Evolutionary conservation across 1,140 invertebrate genomes (phyloP), one percentile per base, ranked within the genome.

Genomic region (Frieseomelitta varia): DNA sequence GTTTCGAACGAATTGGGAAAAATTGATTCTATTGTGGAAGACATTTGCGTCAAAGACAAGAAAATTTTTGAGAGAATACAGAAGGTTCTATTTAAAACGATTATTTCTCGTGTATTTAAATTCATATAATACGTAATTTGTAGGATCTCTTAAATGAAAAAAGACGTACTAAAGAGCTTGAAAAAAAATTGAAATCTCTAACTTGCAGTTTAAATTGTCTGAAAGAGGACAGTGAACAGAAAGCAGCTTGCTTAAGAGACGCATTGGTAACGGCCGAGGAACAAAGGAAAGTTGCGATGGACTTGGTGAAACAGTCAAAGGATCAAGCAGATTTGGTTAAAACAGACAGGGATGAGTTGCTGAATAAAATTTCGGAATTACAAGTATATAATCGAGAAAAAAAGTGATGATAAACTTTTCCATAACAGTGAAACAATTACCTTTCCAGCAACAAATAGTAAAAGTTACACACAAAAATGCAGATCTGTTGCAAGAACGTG

Each of bases 251-350:
- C 53, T 82, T 91, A 69, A 88, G 86, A 73, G 85, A 84, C 24
- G 68, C 72, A 15, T 67, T 91, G 30, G 47, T 82, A 63, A 88
- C 86, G 67, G 87, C 81, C 2, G 86, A 91, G 14, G 86, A 90
- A 58, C 84, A 91, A 74, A 77, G 61, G n/a, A 90, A 87, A 51
- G 24, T 79, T 90, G 88, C 89, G 15, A 82, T 79, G 73, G 85
- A 91, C 55, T 79, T 90, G 39, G 56, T 85, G 15, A 91, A 91
- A 68, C 90, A 89, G 76, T 86, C 87, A 10, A 90, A 78, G 80
- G 69, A 80, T 76, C 72, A 89, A 63, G 55, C 65, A 30, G 85
- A 90, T 61, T 78, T 88, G 53, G 39, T 90, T 53, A 88, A 79
- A 86, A 77, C 76, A 14, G 89, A 90, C n/a, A 91, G 73, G 69